phyloP scores from a whole-genome alignment of 2,888 invertebrate genomes.

The Dolomedes plantarius region DNA sequence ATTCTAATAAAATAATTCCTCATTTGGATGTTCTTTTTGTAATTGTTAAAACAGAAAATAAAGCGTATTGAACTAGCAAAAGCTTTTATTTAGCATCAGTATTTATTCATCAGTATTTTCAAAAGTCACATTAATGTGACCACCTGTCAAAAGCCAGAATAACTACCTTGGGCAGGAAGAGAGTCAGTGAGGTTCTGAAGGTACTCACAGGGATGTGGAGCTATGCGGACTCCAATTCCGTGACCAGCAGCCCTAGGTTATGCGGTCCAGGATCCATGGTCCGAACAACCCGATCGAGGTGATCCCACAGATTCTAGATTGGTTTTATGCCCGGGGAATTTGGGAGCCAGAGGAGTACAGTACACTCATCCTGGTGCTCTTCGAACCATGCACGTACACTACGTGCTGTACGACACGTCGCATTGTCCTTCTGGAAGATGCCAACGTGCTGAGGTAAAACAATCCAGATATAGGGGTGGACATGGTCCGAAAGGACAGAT shows the following conservation, averaged over 20 bases:
- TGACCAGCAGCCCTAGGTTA: conserved; percentile 7
- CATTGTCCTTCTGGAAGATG: conserved; percentile 4
- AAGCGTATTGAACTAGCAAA: too few species aligned
- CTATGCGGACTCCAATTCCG: neutral
- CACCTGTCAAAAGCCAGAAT: too few species aligned
- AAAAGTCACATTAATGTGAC: too few species aligned
- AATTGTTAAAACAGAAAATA: too few species aligned
- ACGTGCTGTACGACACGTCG: neutral
- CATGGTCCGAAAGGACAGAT: neutral
- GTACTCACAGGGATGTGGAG: conserved; percentile 20
- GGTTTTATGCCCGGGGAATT: neutral
- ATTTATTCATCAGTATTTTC: too few species aligned
- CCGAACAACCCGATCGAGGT: too few species aligned
- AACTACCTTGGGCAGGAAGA: too few species aligned
- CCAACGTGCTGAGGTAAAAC: conserved; percentile 14
- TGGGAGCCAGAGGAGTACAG: neutral
- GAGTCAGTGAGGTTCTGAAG: conserved; percentile 3
- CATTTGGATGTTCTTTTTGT: too few species aligned
- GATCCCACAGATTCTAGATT: conserved; percentile 2
- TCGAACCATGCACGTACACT: neutral
- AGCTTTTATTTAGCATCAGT: too few species aligned
- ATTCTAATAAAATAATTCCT: too few species aligned
- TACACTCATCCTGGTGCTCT: conserved; percentile 21
- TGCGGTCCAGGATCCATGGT: neutral
- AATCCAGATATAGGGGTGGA: conserved; percentile 1